Conservation (phyloP, 2,113 vertebrate species). For the Craseonycteris thonglongyai region DNA sequence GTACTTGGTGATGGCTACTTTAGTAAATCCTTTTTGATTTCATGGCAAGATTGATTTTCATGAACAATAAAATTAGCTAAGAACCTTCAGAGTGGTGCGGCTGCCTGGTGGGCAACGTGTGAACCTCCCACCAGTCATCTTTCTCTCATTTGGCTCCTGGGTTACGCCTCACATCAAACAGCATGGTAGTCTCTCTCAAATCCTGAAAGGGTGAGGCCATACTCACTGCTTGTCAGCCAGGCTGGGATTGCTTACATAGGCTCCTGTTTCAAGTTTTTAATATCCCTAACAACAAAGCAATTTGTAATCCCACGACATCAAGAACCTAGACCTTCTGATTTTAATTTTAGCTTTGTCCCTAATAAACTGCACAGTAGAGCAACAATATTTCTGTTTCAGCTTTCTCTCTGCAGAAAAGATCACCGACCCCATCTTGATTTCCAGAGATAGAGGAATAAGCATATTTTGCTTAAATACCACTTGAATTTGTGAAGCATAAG, state of each 20-base stretch:
- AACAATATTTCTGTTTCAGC: background rate
- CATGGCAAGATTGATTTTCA: constrained; percentile 50
- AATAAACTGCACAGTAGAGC: background rate
- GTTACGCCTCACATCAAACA: background rate
- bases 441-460: background rate
- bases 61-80: constrained; percentile 41
- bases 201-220: background rate
- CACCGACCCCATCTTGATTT: background rate
- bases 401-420: background rate
- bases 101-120: background rate
- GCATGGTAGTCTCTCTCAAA: background rate
- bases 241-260: background rate
- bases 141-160: constrained; percentile 10
- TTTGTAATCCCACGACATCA: constrained; percentile 22
- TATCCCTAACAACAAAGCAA: constrained; percentile 1
- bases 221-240: background rate
- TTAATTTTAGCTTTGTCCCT: background rate
- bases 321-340: background rate
- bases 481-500: background rate
- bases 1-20: constrained; percentile 14
- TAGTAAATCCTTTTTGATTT: constrained; percentile 53
- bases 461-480: background rate
- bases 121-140: background rate
- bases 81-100: constrained; percentile 18
- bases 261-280: background rate